A percentile compares a stretch with the other conserved stretches of the same genome.
phyloP scores from a whole-genome alignment of 2,888 invertebrate species.

The Drosophila paramelanica region DNA sequence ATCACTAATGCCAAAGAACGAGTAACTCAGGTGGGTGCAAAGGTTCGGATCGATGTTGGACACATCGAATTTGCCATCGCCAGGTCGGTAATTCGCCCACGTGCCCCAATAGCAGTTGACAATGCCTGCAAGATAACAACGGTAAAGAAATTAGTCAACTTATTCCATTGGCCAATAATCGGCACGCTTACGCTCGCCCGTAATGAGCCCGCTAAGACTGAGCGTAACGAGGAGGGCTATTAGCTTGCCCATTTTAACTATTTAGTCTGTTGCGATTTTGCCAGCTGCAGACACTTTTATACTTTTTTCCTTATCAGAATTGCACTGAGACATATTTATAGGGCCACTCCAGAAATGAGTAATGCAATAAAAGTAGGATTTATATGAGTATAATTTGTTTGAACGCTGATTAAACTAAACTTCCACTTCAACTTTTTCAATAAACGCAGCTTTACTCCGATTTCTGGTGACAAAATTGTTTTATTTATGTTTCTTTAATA shows the following conservation, averaged over 20 bases:
- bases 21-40: slow-evolving; percentile 76
- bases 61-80: slow-evolving; percentile 64
- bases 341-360: not conserved
- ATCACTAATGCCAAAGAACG: slow-evolving; percentile 73
- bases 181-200: slow-evolving; percentile 39
- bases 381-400: not conserved
- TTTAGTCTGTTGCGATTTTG: slow-evolving; percentile 4
- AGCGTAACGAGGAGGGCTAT: slow-evolving; percentile 22
- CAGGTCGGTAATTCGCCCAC: slow-evolving; percentile 72
- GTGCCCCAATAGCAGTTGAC: slow-evolving; percentile 77
- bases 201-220: slow-evolving; percentile 25
- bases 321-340: slow-evolving; percentile 35
- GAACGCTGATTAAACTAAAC: not conserved
- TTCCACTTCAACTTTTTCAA: slow-evolving; percentile 5
- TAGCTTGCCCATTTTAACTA: slow-evolving; percentile 32
- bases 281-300: slow-evolving; percentile 24
- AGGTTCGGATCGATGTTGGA: slow-evolving; percentile 63
- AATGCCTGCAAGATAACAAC: slow-evolving; percentile 47
- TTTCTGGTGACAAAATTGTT: too few species aligned
- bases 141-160: not conserved
- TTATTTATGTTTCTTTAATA: too few species aligned
- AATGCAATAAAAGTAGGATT: not conserved
- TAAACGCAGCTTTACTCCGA: not conserved
- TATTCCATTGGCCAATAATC: not conserved
- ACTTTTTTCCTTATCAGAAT: slow-evolving; percentile 30